Conservation (phyloP, 1,140 invertebrate genomes). For the Brevipalpus yothersi region DNA sequence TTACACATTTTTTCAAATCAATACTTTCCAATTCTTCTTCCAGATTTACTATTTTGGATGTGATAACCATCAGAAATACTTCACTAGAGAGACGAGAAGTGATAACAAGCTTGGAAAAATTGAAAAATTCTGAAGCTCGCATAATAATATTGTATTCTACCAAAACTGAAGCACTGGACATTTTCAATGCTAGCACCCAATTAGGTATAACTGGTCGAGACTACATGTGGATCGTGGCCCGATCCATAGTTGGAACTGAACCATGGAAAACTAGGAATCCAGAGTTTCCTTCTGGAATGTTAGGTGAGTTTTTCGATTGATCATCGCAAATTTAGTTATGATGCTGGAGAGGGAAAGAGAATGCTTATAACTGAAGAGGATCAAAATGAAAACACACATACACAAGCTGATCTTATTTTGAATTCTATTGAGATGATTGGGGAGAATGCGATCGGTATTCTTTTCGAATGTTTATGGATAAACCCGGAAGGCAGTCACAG, state of each 20-base stretch:
- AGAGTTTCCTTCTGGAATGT: slow-evolving; percentile 71
- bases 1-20: too few relatives aligned
- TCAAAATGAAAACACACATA: too few relatives aligned
- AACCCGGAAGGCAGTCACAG: too few relatives aligned
- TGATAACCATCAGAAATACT: slow-evolving; percentile 9
- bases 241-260: slow-evolving; percentile 53
- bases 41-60: slow-evolving; percentile 10
- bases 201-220: slow-evolving; percentile 72
- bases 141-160: slow-evolving; percentile 81
- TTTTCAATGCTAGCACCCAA: slow-evolving; percentile 49
- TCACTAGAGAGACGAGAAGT: slow-evolving; percentile 3
- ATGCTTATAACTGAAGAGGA: too few relatives aligned
- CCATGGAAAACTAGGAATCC: slow-evolving; percentile 31
- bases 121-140: slow-evolving; percentile 68
- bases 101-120: slow-evolving; percentile 20
- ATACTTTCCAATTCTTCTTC: not conserved
- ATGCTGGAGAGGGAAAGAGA: too few relatives aligned
- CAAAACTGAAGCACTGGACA: slow-evolving; percentile 54
- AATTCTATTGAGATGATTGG: too few relatives aligned
- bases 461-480: too few relatives aligned
- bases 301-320: slow-evolving; percentile 35
- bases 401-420: too few relatives aligned
- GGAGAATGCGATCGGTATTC: too few relatives aligned
- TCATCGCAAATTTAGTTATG: too few relatives aligned
- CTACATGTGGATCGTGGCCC: slow-evolving; percentile 91